These are phyloP conservation scores for Gymnorhina tibicen DNA, from an alignment of 2,113 vertebrate species.

Conservation along the genomic window DNA sequence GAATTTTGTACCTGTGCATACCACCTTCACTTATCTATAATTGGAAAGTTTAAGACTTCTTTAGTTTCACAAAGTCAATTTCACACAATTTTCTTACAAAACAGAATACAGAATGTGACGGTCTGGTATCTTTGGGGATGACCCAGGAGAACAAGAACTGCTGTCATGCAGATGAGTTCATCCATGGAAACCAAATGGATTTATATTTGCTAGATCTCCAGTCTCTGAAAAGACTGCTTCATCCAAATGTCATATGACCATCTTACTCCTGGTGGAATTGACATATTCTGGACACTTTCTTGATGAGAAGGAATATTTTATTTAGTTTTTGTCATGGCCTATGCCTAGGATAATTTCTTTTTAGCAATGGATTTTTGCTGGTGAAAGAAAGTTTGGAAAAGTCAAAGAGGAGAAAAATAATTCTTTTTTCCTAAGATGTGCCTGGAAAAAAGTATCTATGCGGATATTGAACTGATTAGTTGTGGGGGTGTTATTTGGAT, in stretches of 20 bases:
- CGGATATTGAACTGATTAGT: neutral
- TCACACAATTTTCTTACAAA: neutral
- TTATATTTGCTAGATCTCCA: neutral
- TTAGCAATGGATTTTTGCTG: neutral
- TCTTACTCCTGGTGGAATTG: neutral
- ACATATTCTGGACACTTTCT: neutral
- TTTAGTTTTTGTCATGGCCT: neutral
- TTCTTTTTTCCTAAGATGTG: neutral
- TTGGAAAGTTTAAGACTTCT: neutral
- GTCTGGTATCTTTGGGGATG: neutral
- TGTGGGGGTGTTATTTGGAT: accelerated
- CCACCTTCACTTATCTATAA: neutral
- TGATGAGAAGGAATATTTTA: neutral
- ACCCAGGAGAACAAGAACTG: neutral
- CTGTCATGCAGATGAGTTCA: neutral
- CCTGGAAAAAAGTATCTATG: neutral
- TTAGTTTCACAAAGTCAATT: neutral
- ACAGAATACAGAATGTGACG: neutral
- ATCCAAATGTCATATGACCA: neutral
- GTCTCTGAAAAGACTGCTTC: neutral
- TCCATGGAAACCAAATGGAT: neutral
- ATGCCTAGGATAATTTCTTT: neutral
- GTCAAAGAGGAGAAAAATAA: neutral
- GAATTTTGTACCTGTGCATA: neutral
- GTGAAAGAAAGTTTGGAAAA: neutral